These are phyloP conservation scores for Diadophis punctatus DNA, from an alignment of 2,113 vertebrate genomes.

Conservation along the genomic window DNA sequence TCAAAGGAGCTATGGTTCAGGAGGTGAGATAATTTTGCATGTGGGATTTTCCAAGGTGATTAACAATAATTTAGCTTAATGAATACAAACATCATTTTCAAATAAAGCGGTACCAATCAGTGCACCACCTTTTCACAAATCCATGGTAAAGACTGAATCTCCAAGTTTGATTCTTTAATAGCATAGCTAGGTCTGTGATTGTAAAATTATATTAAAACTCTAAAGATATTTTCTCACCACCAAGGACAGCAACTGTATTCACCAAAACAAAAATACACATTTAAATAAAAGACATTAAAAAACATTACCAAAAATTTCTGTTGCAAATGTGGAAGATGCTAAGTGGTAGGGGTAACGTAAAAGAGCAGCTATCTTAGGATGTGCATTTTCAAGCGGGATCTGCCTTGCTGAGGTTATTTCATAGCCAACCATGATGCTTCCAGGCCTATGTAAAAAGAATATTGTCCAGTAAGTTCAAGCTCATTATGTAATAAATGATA, in stretches of 20 bases:
- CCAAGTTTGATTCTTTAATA: background rate
- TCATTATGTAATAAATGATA: background rate
- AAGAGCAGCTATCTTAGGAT: conserved; percentile 15
- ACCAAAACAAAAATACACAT: background rate
- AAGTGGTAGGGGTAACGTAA: conserved; percentile 44
- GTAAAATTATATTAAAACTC: background rate
- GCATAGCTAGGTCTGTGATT: too few relatives aligned
- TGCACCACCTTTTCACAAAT: background rate
- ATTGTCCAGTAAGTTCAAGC: background rate
- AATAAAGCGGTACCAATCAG: background rate
- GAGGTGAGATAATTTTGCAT: background rate
- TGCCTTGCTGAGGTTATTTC: conserved; percentile 34
- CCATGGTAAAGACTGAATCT: background rate
- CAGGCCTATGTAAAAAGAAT: conserved; percentile 56
- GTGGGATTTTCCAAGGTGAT: background rate
- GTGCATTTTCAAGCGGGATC: conserved; percentile 40
- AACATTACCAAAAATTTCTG: conserved; percentile 45
- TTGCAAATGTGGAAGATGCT: conserved; percentile 31
- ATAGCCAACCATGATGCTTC: conserved; percentile 63
- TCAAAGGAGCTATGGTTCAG: background rate
- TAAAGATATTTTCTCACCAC: background rate
- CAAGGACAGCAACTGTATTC: background rate
- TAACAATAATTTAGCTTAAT: background rate
- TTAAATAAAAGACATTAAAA: background rate
- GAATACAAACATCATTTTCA: background rate